These are phyloP conservation scores for Lycodopsis pacificus DNA, from an alignment of 2,797 vertebrate genomes.

Conservation along the genomic window DNA sequence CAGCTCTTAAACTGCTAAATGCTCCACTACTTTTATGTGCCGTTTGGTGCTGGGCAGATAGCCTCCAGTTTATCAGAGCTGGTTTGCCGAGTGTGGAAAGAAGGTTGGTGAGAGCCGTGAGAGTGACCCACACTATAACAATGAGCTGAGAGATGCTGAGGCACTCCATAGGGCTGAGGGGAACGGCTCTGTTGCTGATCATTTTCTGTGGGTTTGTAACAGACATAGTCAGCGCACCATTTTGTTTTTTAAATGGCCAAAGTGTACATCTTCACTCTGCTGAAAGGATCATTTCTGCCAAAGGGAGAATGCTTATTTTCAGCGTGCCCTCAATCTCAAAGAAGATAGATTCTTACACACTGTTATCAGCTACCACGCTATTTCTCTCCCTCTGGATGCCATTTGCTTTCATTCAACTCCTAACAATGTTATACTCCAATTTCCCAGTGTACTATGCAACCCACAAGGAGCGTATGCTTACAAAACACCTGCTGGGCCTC, in stretches of 20 bases:
- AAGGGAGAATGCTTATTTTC: constrained; percentile 38
- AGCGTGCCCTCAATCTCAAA: constrained; percentile 18
- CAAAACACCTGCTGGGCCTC: neutral
- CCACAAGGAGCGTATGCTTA: neutral
- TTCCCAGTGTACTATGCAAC: neutral
- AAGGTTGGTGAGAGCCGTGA: neutral
- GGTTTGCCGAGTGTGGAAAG: constrained; percentile 15
- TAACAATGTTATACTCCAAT: constrained; percentile 29
- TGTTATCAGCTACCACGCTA: constrained; percentile 20
- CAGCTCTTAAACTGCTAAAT: neutral
- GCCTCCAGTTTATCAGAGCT: neutral
- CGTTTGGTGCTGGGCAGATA: constrained; percentile 5
- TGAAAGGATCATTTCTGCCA: constrained; percentile 46
- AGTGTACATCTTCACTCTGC: constrained; percentile 32
- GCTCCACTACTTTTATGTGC: neutral
- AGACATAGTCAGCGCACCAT: too few relatives aligned
- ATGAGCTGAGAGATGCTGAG: neutral
- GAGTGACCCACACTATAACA: neutral
- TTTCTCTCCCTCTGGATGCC: constrained; percentile 19
- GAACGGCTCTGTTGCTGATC: neutral
- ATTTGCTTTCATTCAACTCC: constrained; percentile 37
- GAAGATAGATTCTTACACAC: constrained; percentile 39
- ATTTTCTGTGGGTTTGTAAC: too few relatives aligned
- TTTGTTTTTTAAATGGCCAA: neutral
- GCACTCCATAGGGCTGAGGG: neutral